Evolutionary conservation across 2,113 vertebrate species (phyloP).

Genomic region (Crotophaga sulcirostris): DNA sequence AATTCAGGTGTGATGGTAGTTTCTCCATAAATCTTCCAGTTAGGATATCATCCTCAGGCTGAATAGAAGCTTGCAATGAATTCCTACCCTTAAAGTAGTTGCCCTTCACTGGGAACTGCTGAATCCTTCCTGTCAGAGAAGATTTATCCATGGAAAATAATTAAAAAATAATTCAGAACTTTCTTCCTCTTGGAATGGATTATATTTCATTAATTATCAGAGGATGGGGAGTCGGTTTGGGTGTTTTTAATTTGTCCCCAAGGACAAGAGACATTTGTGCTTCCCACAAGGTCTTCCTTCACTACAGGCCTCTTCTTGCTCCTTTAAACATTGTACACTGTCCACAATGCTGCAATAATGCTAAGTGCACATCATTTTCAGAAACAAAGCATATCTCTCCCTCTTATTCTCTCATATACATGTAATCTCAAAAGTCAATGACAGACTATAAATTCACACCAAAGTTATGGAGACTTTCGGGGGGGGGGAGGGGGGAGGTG

Average conservation of each 20-base stretch:
- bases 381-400: neutral
- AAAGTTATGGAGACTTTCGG: constrained; percentile 42
- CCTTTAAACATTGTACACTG: neutral
- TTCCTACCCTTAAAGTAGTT: neutral
- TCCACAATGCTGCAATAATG: neutral
- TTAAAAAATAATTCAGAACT: constrained; percentile 43
- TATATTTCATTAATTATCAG: constrained; percentile 2
- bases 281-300: neutral
- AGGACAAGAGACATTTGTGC: neutral
- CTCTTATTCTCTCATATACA: neutral
- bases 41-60: constrained; percentile 2
- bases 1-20: neutral
- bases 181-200: constrained; percentile 17
- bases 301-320: neutral
- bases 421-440: neutral
- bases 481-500: neutral
- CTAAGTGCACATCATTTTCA: neutral
- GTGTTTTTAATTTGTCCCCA: neutral
- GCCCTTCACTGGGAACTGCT: constrained; percentile 6
- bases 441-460: constrained; percentile 50
- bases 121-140: constrained; percentile 41
- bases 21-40: constrained; percentile 3
- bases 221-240: neutral
- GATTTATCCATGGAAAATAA: constrained; percentile 53
- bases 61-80: neutral